Evolutionary conservation across 2,113 vertebrate species (phyloP), one percentile per base, ranked within the genome.

Genomic region (Anolis sagrei): DNA sequence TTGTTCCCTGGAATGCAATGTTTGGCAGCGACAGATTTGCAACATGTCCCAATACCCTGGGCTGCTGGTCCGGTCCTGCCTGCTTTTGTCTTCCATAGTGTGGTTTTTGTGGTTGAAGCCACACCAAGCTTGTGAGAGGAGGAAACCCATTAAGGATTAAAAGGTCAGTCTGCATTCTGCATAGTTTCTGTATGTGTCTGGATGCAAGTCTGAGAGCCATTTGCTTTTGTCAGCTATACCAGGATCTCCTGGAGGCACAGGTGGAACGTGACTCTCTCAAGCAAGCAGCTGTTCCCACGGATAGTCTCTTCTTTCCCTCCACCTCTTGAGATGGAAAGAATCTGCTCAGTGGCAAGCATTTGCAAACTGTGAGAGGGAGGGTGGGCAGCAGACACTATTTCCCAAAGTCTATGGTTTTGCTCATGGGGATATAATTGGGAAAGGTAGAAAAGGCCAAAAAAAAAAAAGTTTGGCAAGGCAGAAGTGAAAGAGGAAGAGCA

Each of bases 151-250:
- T 29, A 48, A 54, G 82, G 66, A 25, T 83, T 6, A 72, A 49
- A 84, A 49, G 76, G 84, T 36, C 74, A 7, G 2, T 13, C 80
- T 0, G 29, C 69, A 27, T 13, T 87, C 84, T 51, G 36, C 58
- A 25, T 16, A 69, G 82, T 84, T 88, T 88, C 82, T 84, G 82
- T 76, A 83, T 79, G 82, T 80, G 82, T 75, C 77, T 76, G 77
- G 75, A 84, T 48, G 61, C 82, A 83, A 58, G 70, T 68, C 54
- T 87, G 44, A 54, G 62, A 84, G 81, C 68, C 48, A 44, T 8
- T 51, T 81, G 44, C 58, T 66, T 44, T 44, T 19, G 2, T 75
- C 87, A 39, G 48, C 29, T 29, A 69, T 25, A 54, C 34, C 23
- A 68, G 61, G 48, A 84, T 69, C 34, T 34, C 87, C 87, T 88